Base-by-base conservation (phyloP, 2,113 vertebrate species). In the Eubucco bourcierii region DNA sequence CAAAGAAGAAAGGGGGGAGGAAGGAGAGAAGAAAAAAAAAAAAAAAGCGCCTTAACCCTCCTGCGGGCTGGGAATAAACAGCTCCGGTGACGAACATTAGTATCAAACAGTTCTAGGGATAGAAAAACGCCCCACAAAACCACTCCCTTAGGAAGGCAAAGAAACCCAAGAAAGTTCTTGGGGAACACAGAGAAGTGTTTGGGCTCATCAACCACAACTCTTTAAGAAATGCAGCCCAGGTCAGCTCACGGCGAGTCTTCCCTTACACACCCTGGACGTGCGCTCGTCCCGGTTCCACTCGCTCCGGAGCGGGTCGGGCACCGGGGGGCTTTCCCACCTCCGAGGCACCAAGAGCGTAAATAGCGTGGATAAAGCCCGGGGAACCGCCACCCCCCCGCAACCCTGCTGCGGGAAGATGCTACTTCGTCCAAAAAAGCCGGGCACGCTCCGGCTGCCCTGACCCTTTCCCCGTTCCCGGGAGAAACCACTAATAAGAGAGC, bases 1-100 rank as follows among this genome's bases (percentile, higher is more conserved):
- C 92, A 87, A 95, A 95, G 92, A 94, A 70, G 65, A 50, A 21
- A 21, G 21, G 47, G 53, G 60, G 50, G n/a, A n/a, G n/a, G n/a
- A n/a, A n/a, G n/a, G n/a, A n/a, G n/a, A n/a, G n/a, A n/a, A 41
- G 10, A 41, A 34, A 27, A 46, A 47, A 80, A 47, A 50, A 81
- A 92, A 58, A 73, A 37, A 85, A 80, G 34, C 64, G 44, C 47
- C 61, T 46, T 16, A 93, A 82, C 65, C 61, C 95, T 87, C 80
- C 89, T 18, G 83, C 72, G 56, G 90, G 71, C 59, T 67, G 68
- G 87, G 47, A 92, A 90, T 52, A 47, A 64, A 73, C 47, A 46
- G 74, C 74, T 77, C 79, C 70, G n/a, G 34, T 53, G 94, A 77
- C 25, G 44, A 6, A 74, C 56, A 4, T 1, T 29, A 46, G 44